Evolutionary conservation across 2,113 vertebrate species (phyloP), one percentile per base, ranked within the genome.

Genomic region (Melanerpes formicivorus): DNA sequence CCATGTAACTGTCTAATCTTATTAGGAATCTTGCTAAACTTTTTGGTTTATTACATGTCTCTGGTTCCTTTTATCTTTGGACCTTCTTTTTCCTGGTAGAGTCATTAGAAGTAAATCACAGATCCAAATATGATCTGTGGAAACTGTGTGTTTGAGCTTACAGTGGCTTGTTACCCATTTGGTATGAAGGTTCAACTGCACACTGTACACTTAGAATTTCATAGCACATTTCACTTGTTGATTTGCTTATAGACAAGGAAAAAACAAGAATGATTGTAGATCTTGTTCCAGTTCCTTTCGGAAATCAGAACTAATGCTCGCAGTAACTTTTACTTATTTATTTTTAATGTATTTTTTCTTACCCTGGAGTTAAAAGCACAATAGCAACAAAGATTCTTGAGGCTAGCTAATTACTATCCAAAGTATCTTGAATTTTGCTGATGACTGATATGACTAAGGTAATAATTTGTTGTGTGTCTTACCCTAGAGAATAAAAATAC

Each of bases 221-320:
- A 13, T 62, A 29, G 13, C 5, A 14, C 58, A 26, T 55, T 66
- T 89, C 22, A 40, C 37, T 76, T 65, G 5, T 29, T 79, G 59
- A 18, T 70, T 83, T 17, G 7, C 3, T 82, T 82, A 44, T 7
- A 50, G 9, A 30, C 29, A 63, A 59, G 8, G 23, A 6, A 23
- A 26, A 50, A 59, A 63, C 40, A 40, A 40, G 2, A 52, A 23
- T 23, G 0, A 0, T 25, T 69, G 29, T 37, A 48, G 4, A 37
- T 8, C 4, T 58, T 88, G 4, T 27, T 79, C 22, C 15, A 14
- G 11, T 40, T 74, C 17, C 6, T 72, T 75, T 74, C 66, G 69
- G 54, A 60, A 90, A 92, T 80, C 18, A 75, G 13, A 71, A 42
- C 9, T 25, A 17, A 2, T 1, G 0, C 15, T 87, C 10, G 55